Evolutionary conservation across 1,140 invertebrate species (phyloP).

Genomic region (Brachionus angularis): DNA sequence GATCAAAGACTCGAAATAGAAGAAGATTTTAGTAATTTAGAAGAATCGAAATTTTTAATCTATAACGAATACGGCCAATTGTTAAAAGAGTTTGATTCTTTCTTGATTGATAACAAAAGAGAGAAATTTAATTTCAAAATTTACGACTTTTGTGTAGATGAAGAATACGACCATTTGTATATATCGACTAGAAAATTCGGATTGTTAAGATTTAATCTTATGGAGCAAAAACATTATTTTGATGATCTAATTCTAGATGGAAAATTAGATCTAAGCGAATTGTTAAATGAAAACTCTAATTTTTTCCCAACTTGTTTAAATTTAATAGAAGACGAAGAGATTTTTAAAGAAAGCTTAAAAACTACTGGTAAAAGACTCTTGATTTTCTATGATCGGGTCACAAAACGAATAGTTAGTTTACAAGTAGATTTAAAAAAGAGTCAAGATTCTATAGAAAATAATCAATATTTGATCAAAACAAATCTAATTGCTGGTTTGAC

Average conservation of each 20-base stretch:
- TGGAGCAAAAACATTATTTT: background rate
- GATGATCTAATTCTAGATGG: conserved; percentile 19
- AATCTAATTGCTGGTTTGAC: conserved; percentile 19
- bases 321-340: conserved; percentile 39
- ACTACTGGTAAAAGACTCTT: conserved; percentile 1
- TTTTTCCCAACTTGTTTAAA: conserved; percentile 39
- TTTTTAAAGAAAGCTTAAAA: conserved; percentile 32
- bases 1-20: too few relatives aligned
- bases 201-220: conserved; percentile 13
- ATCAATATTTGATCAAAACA: background rate
- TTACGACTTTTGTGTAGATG: conserved; percentile 34
- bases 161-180: conserved; percentile 30
- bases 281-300: background rate
- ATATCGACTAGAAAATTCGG: conserved; percentile 8
- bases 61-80: conserved; percentile 30
- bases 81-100: conserved; percentile 34
- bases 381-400: conserved; percentile 24
- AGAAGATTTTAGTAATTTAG: background rate
- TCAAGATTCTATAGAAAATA: background rate
- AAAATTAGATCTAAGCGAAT: conserved; percentile 15
- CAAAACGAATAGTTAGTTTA: conserved; percentile 10
- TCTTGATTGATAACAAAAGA: background rate
- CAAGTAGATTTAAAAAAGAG: conserved; percentile 13
- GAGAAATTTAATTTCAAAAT: conserved; percentile 11
- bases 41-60: conserved; percentile 25